Conservation (phyloP, 2,113 vertebrate species). For the Dasypus novemcinctus region DNA sequence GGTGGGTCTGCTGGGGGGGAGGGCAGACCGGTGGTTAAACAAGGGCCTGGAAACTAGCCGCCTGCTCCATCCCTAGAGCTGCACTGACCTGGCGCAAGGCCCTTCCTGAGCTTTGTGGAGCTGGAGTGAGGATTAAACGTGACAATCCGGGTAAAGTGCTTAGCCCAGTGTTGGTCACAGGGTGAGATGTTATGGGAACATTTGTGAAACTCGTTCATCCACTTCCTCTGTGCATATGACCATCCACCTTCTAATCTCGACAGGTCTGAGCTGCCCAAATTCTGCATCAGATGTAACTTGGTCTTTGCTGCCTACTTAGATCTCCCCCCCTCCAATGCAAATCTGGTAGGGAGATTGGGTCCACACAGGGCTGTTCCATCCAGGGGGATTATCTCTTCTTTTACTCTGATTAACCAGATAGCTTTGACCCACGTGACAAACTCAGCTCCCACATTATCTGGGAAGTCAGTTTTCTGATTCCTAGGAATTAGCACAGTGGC, state of each 20-base stretch:
- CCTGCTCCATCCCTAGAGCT: not conserved
- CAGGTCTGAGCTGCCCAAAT: not conserved
- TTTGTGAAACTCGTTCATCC: not conserved
- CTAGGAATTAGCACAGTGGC: not conserved
- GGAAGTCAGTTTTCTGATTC: not conserved
- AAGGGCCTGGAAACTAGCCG: not conserved
- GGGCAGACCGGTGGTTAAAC: not conserved
- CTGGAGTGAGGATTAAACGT: conserved; percentile 37
- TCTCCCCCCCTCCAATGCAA: not conserved
- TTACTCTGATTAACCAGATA: not conserved
- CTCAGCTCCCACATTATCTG: not conserved
- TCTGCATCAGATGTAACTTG: fast-evolving
- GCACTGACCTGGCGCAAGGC: not conserved
- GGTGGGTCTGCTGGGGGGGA: fast-evolving
- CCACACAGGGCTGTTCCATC: not conserved
- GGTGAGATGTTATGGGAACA: not conserved
- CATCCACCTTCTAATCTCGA: not conserved
- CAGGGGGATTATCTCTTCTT: not conserved
- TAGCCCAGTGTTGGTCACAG: not conserved
- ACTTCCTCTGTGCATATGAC: fast-evolving
- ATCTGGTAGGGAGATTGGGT: not conserved
- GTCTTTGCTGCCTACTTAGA: not conserved
- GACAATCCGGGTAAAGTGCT: conserved; percentile 30
- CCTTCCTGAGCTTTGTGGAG: not conserved
- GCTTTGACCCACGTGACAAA: too few species aligned